Evolutionary conservation across 2,888 invertebrate genomes (phyloP).

Genomic region (Leuctra nigra): DNA sequence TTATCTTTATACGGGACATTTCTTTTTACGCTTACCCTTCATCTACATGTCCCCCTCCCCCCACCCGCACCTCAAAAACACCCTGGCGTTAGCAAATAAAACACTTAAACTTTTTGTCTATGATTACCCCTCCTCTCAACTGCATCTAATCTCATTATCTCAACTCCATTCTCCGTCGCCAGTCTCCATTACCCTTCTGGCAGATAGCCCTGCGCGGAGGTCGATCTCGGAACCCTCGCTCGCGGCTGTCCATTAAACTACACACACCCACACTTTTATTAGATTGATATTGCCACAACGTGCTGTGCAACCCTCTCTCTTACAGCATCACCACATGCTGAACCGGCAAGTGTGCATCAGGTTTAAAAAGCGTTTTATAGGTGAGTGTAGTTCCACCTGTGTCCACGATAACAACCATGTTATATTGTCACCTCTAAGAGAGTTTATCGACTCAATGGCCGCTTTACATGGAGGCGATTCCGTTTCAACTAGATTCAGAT

Average conservation of each 20-base stretch:
- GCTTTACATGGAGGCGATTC: no score
- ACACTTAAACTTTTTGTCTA: background rate
- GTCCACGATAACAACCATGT: no score
- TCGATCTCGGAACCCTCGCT: background rate
- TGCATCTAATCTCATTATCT: background rate
- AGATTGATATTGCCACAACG: slow-evolving; percentile 3
- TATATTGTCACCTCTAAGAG: no score
- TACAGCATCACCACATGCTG: background rate
- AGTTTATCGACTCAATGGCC: no score
- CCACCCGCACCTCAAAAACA: no score
- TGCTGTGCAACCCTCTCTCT: background rate
- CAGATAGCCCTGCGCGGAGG: background rate
- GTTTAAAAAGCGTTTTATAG: background rate
- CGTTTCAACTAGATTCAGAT: no score
- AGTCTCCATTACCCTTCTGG: background rate
- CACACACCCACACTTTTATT: background rate
- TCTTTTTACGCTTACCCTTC: background rate
- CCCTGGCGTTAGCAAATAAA: no score
- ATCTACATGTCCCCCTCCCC: background rate
- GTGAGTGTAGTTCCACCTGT: background rate
- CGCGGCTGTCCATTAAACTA: slow-evolving; percentile 1
- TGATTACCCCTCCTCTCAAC: background rate
- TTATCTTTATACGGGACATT: slow-evolving; percentile 4
- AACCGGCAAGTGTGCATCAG: background rate
- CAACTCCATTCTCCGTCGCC: background rate